Evolutionary conservation across 2,797 vertebrate species (phyloP), one percentile per base, ranked within the genome.

Genomic region (Myiotriccus ornatus): DNA sequence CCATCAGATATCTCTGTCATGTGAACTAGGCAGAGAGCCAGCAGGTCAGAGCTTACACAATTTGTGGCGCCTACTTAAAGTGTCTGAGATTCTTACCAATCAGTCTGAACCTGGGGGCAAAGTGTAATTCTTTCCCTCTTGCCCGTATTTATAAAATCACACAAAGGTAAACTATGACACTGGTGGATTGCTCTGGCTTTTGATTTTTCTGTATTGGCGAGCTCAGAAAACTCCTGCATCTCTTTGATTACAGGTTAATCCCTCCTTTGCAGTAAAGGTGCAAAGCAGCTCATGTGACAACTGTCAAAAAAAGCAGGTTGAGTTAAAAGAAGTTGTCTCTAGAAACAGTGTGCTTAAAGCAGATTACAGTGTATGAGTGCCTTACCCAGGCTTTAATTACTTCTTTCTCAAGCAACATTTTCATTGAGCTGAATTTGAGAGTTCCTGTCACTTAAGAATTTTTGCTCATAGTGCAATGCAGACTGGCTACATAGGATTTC

Each of bases 21-120:
- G 96, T 98, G 98, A 97, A 97, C 97, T 94, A 94, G 98, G 98
- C 95, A 94, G 88, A 14, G 67, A 91, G 98, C 98, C 98, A 97
- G 94, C 95, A 93, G 97, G 97, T 97, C 98, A 97, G 97, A 80
- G 83, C 97, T 98, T 98, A 97, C 97, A 96, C 97, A 98, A 98
- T 90, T 96, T 93, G 91, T 98, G 98, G 98, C 96, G 97, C 98
- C 98, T 97, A 94, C 96, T 97, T 94, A 96, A 95, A 97, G 97
- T 97, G 95, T 98, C 98, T 97, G 97, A 97, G 97, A 98, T 96
- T 97, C 93, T 96, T 97, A 92, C 96, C 95, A 71, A 97, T 97
- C 97, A 87, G 84, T 95, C 95, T 96, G 96, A 95, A 96, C 98
- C 98, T 94, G 86, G 71, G 87, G 98, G 98, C 97, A 95, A 94